These are phyloP conservation scores for Colletes latitarsis DNA, from an alignment of 1,140 invertebrate species.

Conservation along the genomic window DNA sequence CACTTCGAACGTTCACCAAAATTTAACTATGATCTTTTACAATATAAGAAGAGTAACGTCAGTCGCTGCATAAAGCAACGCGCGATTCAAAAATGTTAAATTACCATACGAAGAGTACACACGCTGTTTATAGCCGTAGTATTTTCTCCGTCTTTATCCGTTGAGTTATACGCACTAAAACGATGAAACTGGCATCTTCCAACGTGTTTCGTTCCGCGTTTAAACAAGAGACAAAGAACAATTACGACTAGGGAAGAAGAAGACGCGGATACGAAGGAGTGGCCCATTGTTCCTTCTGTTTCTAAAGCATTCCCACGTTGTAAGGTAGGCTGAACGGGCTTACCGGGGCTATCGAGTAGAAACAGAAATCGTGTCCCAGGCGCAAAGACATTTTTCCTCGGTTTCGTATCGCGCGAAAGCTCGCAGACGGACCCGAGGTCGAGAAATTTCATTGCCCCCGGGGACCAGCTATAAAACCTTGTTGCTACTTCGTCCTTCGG, in stretches of 20 bases:
- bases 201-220: neutral
- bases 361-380: slow-evolving; percentile 47
- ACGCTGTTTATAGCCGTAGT: too few species aligned
- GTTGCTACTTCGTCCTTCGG: slow-evolving; percentile 40
- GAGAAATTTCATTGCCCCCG: slow-evolving; percentile 50
- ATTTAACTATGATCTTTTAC: too few species aligned
- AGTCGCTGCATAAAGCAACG: too few species aligned
- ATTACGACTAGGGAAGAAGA: slow-evolving; percentile 6
- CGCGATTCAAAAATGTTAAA: neutral
- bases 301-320: slow-evolving; percentile 11
- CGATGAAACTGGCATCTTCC: slow-evolving; percentile 14
- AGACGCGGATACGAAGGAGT: neutral
- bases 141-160: neutral
- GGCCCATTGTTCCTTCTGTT: neutral
- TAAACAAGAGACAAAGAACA: neutral
- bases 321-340: neutral
- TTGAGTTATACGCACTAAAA: neutral
- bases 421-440: slow-evolving; percentile 35
- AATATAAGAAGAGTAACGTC: too few species aligned
- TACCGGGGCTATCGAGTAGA: slow-evolving; percentile 14
- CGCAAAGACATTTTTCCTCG: slow-evolving; percentile 40
- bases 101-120: neutral
- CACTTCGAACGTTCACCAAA: too few species aligned
- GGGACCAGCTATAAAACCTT: slow-evolving; percentile 53
- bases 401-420: slow-evolving; percentile 22